Conservation (phyloP, 2,797 vertebrate species). For the Knipowitschia caucasica region DNA sequence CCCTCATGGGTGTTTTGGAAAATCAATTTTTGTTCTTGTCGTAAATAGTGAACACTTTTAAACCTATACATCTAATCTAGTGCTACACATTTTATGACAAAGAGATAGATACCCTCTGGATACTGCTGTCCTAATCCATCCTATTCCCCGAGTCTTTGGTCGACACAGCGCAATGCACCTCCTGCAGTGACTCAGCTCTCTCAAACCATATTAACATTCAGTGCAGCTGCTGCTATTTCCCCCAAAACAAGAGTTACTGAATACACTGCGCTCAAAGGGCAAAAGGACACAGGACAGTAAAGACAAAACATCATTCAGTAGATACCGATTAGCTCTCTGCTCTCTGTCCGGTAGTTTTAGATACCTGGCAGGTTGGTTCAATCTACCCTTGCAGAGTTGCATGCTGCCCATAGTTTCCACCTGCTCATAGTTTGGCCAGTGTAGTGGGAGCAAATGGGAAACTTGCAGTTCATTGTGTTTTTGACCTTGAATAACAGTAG, state of each 20-base stretch:
- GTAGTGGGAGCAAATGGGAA: no score
- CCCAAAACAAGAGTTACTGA: constrained; percentile 32
- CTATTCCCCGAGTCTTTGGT: constrained; percentile 16
- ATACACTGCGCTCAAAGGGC: constrained; percentile 10
- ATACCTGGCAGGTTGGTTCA: constrained; percentile 6
- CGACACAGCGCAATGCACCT: constrained; percentile 58
- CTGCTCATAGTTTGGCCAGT: constrained; percentile 13
- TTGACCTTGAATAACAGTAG: no score
- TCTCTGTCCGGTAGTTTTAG: constrained; percentile 8
- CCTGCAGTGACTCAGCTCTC: constrained; percentile 69
- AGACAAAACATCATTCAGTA: constrained; percentile 2
- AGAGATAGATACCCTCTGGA: constrained; percentile 10
- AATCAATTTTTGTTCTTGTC: constrained; percentile 6
- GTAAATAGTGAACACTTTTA: neutral
- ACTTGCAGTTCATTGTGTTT: no score
- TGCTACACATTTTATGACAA: neutral
- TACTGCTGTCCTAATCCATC: constrained; percentile 4
- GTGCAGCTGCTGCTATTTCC: constrained; percentile 44
- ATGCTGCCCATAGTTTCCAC: constrained; percentile 26
- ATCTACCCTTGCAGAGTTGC: no score
- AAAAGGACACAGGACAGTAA: constrained; percentile 13
- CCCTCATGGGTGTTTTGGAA: constrained; percentile 19
- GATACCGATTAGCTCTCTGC: constrained; percentile 19
- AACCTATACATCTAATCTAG: no score
- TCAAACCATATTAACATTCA: constrained; percentile 67